Conservation (phyloP, 2,797 vertebrate genomes). For the Steatocranus sp. region DNA sequence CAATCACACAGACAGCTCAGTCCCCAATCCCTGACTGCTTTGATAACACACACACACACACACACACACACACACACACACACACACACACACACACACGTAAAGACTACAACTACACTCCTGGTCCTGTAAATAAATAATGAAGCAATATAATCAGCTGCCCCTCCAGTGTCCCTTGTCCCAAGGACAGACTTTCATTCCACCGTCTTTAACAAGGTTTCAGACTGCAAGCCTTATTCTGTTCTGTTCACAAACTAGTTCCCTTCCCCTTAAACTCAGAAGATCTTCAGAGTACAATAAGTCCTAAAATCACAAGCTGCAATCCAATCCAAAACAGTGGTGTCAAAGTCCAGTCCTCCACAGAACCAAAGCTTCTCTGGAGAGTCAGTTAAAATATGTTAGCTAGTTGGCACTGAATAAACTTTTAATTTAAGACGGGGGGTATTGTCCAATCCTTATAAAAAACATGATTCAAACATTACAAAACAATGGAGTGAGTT, state of each 20-base stretch:
- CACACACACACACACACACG: rapidly evolving
- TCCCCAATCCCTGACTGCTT: slow-evolving; percentile 25
- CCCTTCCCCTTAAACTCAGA: background rate
- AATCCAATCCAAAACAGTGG: background rate
- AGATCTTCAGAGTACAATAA: background rate
- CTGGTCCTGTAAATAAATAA: background rate
- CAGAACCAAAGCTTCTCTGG: background rate
- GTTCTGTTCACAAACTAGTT: background rate
- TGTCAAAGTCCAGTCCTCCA: background rate
- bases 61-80: too few species aligned
- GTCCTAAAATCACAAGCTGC: background rate
- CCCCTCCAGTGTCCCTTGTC: background rate
- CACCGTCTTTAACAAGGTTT: background rate
- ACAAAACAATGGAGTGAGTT: background rate
- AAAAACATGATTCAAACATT: background rate
- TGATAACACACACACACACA: background rate
- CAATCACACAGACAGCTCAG: slow-evolving; percentile 57
- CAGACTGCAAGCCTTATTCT: background rate
- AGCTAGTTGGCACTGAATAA: background rate
- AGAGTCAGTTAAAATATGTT: background rate
- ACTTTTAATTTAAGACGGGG: background rate
- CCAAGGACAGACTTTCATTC: background rate
- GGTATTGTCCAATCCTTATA: background rate
- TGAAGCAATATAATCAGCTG: background rate
- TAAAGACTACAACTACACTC: background rate